Conservation (phyloP, 1,140 invertebrate species). For the Drosophila navojoa region DNA sequence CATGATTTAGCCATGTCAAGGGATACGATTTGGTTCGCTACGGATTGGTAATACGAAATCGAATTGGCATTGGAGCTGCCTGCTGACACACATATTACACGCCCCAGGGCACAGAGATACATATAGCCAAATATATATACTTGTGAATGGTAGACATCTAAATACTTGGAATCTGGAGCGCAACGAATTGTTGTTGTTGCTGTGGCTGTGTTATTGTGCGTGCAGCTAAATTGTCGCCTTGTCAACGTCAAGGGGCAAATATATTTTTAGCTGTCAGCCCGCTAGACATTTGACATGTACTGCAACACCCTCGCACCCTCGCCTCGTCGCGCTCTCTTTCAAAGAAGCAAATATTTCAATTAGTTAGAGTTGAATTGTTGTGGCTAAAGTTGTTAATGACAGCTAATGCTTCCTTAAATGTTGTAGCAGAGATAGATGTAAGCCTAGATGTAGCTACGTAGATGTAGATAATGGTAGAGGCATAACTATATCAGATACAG, state of each 20-base stretch:
- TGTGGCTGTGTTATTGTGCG: slow-evolving; percentile 28
- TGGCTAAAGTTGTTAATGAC: slow-evolving; percentile 21
- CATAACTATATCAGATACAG: background rate
- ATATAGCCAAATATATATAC: background rate
- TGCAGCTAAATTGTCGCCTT: slow-evolving; percentile 68
- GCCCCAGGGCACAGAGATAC: slow-evolving; percentile 27
- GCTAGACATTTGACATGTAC: slow-evolving; percentile 67
- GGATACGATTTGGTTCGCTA: slow-evolving; percentile 28
- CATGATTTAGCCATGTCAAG: slow-evolving; percentile 50
- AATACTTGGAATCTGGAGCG: slow-evolving; percentile 66
- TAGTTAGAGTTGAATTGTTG: slow-evolving; percentile 62
- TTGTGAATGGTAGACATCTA: slow-evolving; percentile 4
- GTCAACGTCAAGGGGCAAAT: slow-evolving; percentile 56
- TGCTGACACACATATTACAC: slow-evolving; percentile 67
- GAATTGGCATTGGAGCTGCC: slow-evolving; percentile 22
- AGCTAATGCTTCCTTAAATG: slow-evolving; percentile 60
- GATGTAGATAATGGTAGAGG: background rate
- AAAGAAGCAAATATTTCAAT: slow-evolving; percentile 63
- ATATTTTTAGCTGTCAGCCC: slow-evolving; percentile 71
- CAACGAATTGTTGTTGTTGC: slow-evolving; percentile 46
- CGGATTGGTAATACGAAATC: slow-evolving; percentile 1
- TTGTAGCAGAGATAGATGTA: slow-evolving; percentile 47
- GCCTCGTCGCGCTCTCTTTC: background rate
- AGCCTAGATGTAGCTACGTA: background rate
- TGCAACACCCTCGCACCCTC: background rate